phyloP scores from a whole-genome alignment of 2,113 vertebrate genomes.

The Anarhynchus alexandrinus region DNA sequence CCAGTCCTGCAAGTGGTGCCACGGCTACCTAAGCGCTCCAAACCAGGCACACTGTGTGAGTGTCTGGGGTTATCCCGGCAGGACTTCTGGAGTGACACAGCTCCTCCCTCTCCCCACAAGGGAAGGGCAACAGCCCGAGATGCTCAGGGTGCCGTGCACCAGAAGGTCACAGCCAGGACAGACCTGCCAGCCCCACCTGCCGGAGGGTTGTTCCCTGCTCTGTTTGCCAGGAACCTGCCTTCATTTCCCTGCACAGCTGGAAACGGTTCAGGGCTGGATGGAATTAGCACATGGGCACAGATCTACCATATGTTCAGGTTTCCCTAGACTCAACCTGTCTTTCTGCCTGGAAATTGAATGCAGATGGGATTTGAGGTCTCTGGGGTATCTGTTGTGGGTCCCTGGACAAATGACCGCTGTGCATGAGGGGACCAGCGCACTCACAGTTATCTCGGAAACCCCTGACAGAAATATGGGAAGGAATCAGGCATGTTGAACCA shows the following conservation, averaged over 20 bases:
- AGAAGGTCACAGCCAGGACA: conserved; percentile 26
- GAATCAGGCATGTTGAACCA: not conserved
- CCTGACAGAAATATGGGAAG: not conserved
- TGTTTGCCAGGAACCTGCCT: conserved; percentile 3
- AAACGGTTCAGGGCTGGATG: conserved; percentile 25
- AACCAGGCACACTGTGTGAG: not conserved
- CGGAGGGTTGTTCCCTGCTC: not conserved
- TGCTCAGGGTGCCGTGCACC: not conserved
- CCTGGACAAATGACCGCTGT: not conserved
- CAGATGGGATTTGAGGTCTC: not conserved
- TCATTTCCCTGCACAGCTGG: conserved; percentile 46
- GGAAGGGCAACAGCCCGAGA: not conserved
- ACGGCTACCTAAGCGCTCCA: not conserved
- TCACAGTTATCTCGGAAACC: not conserved
- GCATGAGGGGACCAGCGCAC: not conserved
- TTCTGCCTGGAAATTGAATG: not conserved
- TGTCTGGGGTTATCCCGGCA: not conserved
- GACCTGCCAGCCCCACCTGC: conserved; percentile 35
- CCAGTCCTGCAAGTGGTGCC: not conserved
- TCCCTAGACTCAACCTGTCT: not conserved
- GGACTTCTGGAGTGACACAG: not conserved
- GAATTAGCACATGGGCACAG: not conserved
- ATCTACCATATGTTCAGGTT: conserved; percentile 33
- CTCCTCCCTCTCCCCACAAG: not conserved
- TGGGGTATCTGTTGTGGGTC: not conserved